Base-by-base conservation (phyloP, 2,888 invertebrate genomes). In the Sceliomorpha sp. region DNA sequence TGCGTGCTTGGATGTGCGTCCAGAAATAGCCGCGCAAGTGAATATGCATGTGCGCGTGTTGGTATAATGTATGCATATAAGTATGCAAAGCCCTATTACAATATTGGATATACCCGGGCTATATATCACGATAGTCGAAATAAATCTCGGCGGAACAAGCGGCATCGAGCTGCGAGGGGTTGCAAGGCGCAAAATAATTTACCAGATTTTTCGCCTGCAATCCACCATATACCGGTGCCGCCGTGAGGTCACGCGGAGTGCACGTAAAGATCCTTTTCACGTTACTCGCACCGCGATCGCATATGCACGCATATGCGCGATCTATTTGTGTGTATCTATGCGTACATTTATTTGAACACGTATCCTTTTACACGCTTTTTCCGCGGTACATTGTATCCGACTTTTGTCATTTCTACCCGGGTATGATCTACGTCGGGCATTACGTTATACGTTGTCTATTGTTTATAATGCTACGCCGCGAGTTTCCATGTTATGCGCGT, bases 41-140 rank as follows among this genome's bases (percentile, higher is more conserved):
- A 34, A 40, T 44, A 39, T 37, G 50, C 36, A 34, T 17, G 39
- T 40, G 40, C 12, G 39, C 39, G 55, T 42, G 55, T 39, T 31
- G 39, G 69, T 53, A 69, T 75, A 75, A 75, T 73, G 74, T 73
- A 74, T 70, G 71, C 72, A 69, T 71, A 70, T 72, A 64, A 77
- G 76, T 74, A 79, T 78, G 77, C 79, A 78, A 81, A 81, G 78
- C 71, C 80, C 82, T 84, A 86, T 86, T 86, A 84, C 85, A 85
- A 85, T 85, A 86, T 86, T 85, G 82, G 83, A 83, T 83, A 72
- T 79, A 78, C 76, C 80, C 76, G 81, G 78, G 71, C 82, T 79
- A 84, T 86, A 81, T 74, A 85, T 86, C 84, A 85, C 81, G 81
- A 85, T 85, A 85, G 83, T 86, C 84, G 79, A 84, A 86, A 86